Base-by-base conservation (phyloP, 2,113 vertebrate genomes). In the Trematocara zebra region DNA sequence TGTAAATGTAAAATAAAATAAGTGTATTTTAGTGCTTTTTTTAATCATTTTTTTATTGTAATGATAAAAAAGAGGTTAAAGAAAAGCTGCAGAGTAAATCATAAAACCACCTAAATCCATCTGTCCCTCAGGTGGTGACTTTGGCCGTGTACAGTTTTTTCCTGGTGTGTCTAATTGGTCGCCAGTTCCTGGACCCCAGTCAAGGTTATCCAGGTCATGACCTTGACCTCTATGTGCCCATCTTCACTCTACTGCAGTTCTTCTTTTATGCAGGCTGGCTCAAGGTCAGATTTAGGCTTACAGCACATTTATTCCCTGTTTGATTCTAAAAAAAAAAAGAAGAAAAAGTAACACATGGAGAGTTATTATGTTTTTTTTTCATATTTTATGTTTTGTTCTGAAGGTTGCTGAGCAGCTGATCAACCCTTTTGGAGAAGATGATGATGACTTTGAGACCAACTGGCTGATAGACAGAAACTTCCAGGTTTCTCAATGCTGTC, bases 211-310 rank as follows among this genome's bases (percentile, higher is more conserved):
- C 93, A 1, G 98, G 97, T 54, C 97, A 99, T 5, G 97, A 97
- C 74, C 96, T 99, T 10, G 98, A 99, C 93, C 96, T 99, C 42
- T 98, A 96, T 2, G 87, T 99, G 7, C 98, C 98, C 2, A 95
- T 99, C 87, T 99, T 99, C 94, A 99, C 98, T n/a, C 91, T 99
- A 57, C 95, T 99, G 3, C 98, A 99, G 94, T 98, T 99, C 95
- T 99, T 99, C 94, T 99, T 99, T 94, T 99, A 99, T 1, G 97
- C 96, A 0, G 98, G 98, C 9, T 99, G 98, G 98, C 97, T 99
- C 57, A 99, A 99, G 98, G 98, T 98, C 78, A 90, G 89, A 59
- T 7, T 18, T n/a, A 37, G 11, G 40, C 54, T 7, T 28, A 8
- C 12, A 7, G 5, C 9, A 42, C 23, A 15, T 44, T 23, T 56